Evolutionary conservation across 2,113 vertebrate genomes (phyloP).

Genomic region (Rafetus swinhoei): DNA sequence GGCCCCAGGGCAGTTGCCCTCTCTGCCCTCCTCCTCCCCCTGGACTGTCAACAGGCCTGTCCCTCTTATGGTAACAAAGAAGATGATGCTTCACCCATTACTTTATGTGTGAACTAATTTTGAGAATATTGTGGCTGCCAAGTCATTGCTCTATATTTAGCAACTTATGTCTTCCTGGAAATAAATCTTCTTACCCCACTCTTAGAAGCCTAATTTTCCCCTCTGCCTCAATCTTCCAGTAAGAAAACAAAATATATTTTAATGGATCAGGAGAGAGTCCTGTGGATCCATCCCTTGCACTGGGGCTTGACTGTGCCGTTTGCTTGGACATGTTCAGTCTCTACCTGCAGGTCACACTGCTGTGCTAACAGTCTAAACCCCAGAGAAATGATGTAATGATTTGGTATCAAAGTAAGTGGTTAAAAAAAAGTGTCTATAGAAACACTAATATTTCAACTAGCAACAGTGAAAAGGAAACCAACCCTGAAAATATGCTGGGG

Average conservation of each 20-base stretch:
- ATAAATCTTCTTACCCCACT: background rate
- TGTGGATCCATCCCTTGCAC: background rate
- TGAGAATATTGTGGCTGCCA: background rate
- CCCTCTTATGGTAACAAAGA: background rate
- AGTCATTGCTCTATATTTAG: constrained; percentile 22
- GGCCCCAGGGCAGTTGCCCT: no score
- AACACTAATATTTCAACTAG: background rate
- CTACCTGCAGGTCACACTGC: background rate
- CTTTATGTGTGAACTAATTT: background rate
- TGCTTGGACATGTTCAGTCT: background rate
- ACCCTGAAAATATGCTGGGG: constrained; percentile 1
- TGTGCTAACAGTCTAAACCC: background rate
- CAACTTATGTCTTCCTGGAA: background rate
- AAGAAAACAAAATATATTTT: background rate
- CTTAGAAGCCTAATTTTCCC: background rate
- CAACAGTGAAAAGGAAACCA: background rate
- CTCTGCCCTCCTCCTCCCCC: no score
- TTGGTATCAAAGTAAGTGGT: background rate
- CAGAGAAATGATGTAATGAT: background rate
- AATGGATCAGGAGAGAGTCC: background rate
- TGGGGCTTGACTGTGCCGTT: accelerated
- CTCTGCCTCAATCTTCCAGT: background rate
- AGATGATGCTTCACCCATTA: background rate
- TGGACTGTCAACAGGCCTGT: no score
- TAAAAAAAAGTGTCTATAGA: background rate